These are phyloP conservation scores for Geococcyx californianus DNA, from an alignment of 2,113 vertebrate genomes.

Conservation along the genomic window DNA sequence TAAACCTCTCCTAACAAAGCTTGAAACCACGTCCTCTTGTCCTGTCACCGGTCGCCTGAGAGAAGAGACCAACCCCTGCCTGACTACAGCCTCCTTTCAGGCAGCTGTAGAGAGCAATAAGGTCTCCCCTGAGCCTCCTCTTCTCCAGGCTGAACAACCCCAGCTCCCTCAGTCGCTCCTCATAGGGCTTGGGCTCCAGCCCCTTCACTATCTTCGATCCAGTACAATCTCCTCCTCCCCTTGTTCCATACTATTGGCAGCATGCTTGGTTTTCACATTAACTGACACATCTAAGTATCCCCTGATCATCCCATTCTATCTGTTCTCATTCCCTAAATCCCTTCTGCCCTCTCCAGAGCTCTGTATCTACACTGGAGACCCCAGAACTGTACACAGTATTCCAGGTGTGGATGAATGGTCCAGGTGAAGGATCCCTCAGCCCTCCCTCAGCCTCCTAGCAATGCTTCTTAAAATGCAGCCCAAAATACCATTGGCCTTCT, in stretches of 20 bases:
- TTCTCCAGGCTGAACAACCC: too few species aligned
- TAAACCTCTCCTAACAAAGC: too few species aligned
- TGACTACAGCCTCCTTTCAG: not conserved
- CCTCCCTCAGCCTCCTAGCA: not conserved
- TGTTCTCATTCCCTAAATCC: not conserved
- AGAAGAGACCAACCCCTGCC: too few species aligned
- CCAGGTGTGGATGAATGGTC: not conserved
- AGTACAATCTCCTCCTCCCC: not conserved
- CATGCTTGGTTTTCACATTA: not conserved
- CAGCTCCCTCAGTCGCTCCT: too few species aligned
- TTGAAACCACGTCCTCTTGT: too few species aligned
- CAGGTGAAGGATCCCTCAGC: not conserved
- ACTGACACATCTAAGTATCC: not conserved
- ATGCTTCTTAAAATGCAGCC: not conserved
- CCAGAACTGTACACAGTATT: not conserved
- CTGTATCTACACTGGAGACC: not conserved
- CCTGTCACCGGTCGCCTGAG: too few species aligned
- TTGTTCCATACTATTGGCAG: not conserved
- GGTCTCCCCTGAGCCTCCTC: not conserved
- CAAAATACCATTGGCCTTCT: not conserved
- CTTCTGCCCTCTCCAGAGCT: not conserved
- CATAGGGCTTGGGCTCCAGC: too few species aligned
- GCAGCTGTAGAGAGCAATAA: accelerated
- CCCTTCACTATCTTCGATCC: not conserved
- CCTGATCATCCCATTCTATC: not conserved